Evolutionary conservation across 2,113 vertebrate species (phyloP).

Genomic region (Elgaria multicarinata): DNA sequence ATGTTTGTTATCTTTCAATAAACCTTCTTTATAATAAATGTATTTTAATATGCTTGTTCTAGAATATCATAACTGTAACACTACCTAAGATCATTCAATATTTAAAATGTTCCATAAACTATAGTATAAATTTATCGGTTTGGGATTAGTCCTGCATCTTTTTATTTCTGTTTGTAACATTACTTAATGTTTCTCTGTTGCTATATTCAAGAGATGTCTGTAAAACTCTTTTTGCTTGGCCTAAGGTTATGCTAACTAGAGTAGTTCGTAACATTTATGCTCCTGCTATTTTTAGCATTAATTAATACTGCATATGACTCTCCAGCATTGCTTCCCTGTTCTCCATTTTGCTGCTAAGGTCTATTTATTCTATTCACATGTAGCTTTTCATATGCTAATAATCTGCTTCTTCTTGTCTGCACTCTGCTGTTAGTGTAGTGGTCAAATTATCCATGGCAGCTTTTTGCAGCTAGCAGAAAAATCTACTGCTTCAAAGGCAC

Average conservation of each 20-base stretch:
- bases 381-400: not conserved
- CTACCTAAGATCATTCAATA: constrained; percentile 38
- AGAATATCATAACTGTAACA: constrained; percentile 48
- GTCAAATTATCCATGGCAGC: not conserved
- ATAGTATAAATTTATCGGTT: constrained; percentile 48
- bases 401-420: not conserved
- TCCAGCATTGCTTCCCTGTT: not conserved
- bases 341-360: not conserved
- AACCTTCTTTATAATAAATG: constrained; percentile 10
- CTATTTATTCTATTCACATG: not conserved
- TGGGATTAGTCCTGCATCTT: constrained; percentile 60
- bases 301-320: not conserved
- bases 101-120: constrained; percentile 52
- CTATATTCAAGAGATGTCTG: not conserved
- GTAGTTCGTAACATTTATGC: constrained; percentile 41
- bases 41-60: constrained; percentile 13
- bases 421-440: not conserved
- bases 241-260: constrained; percentile 51
- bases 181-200: constrained; percentile 61
- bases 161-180: constrained; percentile 67
- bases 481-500: not conserved
- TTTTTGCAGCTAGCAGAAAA: not conserved
- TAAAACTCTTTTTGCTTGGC: constrained; percentile 48
- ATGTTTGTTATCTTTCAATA: not conserved
- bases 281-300: constrained; percentile 36